Percentiles rank a stretch among this genome's conserved stretches.
phyloP scores from a whole-genome alignment of 2,113 vertebrate genomes.

The Scophthalmus maximus region DNA sequence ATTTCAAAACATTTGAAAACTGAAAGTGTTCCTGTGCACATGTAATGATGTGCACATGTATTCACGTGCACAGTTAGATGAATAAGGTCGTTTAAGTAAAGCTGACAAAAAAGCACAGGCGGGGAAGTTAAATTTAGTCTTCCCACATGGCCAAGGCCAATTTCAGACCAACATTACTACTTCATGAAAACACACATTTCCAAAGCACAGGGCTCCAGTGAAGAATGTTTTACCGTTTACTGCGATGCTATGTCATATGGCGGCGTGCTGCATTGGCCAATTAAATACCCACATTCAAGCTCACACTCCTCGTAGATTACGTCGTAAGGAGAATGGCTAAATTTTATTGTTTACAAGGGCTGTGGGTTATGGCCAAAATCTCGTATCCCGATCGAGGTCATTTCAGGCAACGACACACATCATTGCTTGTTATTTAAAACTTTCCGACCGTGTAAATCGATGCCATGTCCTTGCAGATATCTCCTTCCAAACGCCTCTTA shows the following conservation, averaged over 20 bases:
- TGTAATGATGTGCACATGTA: too few species aligned
- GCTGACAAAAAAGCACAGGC: neutral
- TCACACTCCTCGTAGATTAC: neutral
- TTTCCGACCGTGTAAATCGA: neutral
- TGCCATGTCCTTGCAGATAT: neutral
- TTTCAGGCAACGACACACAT: neutral
- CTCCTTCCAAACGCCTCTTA: neutral
- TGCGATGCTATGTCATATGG: slow-evolving; percentile 1
- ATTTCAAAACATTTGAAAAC: too few species aligned
- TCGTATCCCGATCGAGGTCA: neutral
- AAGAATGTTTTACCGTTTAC: neutral
- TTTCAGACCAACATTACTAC: neutral
- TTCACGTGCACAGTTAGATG: neutral
- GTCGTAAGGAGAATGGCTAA: neutral
- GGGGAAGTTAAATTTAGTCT: neutral
- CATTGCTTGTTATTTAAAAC: neutral
- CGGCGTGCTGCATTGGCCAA: neutral
- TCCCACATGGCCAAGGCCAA: neutral
- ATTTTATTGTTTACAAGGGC: neutral
- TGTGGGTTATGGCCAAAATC: neutral
- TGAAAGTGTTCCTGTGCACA: too few species aligned
- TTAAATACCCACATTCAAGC: neutral
- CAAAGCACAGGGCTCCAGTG: neutral
- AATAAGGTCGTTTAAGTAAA: neutral
- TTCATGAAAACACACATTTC: neutral